Base-by-base conservation (phyloP, 2,113 vertebrate genomes). In the Cromileptes altivelis region DNA sequence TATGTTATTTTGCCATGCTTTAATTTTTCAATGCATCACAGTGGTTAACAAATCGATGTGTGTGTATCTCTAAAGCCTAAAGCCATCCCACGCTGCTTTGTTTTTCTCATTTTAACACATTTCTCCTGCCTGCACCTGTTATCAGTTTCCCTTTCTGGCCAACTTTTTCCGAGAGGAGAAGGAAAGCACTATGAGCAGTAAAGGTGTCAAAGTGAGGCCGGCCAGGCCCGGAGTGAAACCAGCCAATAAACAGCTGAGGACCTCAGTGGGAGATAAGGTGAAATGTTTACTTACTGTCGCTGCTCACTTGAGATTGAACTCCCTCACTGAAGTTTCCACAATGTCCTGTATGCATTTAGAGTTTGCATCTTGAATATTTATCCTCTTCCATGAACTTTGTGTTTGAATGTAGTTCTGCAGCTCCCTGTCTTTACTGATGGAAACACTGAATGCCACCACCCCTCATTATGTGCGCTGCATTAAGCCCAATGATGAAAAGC, bases 381-480 rank as follows among this genome's bases (percentile, higher is more conserved):
- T 67, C 49, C 4, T 23, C 50, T 47, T 12, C 47, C 13, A 9
- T 77, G 12, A 50, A 25, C 9, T 6, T 49, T 64, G 11, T 55
- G 65, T 27, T 42, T 75, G 6, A 15, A 4, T 91, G 60, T 75
- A 99, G 98, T 99, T 99, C 91, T 94, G 96, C 82, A 97, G 90
- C 90, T 99, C 98, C 61, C 93, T 99, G 65, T 97, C 95, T 75
- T 90, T 99, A 9, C 96, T 99, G 47, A 99, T 99, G 98, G 96
- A 94, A 85, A 99, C 98, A 0, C 96, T 99, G 33, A 99, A 99
- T 2, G 96, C 96, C 1, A 99, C 98, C 69, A 99, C 97, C 0
- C 98, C 98, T 72, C 98, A 99, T 85, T 99, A 99, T 0, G 98
- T 99, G 0, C 96, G 98, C 25, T 99, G 98, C 92, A 98, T 99